Conservation (phyloP, 2,113 vertebrate species). For the Eulemur macaco region DNA sequence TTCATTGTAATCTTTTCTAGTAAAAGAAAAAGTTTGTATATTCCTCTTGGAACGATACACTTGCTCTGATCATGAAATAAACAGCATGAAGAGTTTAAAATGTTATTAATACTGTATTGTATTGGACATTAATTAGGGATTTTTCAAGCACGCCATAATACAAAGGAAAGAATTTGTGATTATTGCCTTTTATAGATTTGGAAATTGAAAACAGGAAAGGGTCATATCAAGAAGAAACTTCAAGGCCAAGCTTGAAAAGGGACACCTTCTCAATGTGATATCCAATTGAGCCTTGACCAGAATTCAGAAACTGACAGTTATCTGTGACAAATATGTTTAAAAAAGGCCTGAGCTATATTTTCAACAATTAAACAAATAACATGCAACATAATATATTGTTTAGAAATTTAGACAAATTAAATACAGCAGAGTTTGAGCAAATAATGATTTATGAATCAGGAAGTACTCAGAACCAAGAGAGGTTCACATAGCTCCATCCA, state of each 20-base stretch:
- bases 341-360: not conserved
- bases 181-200: not conserved
- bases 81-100: not conserved
- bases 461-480: not conserved
- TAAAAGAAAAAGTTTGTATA: not conserved
- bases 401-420: not conserved
- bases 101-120: not conserved
- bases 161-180: not conserved
- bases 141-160: not conserved
- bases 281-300: not conserved
- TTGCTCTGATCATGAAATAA: not conserved
- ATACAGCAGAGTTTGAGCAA: not conserved
- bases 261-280: not conserved
- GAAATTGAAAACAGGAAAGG: not conserved
- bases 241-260: not conserved
- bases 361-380: constrained; percentile 51
- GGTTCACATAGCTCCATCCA: not conserved
- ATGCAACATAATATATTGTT: not conserved
- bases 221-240: constrained; percentile 29
- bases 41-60: fast-evolving
- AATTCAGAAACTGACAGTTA: constrained; percentile 50
- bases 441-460: not conserved
- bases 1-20: not conserved
- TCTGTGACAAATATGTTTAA: constrained; percentile 39
- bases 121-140: not conserved